Base-by-base conservation (phyloP, 2,888 invertebrate genomes). In the Cremastinae sp. region DNA sequence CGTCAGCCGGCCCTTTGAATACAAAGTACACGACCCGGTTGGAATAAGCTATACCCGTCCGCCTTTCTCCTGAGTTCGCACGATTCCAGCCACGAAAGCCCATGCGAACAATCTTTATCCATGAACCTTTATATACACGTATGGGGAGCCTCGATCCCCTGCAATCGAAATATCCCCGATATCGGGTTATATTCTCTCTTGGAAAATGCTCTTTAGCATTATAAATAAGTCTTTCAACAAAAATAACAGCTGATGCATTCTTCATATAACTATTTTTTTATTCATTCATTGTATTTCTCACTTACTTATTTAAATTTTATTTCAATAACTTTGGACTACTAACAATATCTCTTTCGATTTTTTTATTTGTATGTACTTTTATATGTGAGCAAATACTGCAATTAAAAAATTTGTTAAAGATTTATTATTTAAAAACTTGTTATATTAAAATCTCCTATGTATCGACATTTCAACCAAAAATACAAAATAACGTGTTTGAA, bases 1-100 rank as follows among this genome's bases (percentile, higher is more conserved):
- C 86, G 87, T 85, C 85, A 85, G 86, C 83, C 83, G 81, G 84
- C 85, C 84, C 84, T 87, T 88, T 88, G 88, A 88, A 89, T 89
- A 88, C 84, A 88, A 89, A 89, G 86, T 86, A 84, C 83, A 78
- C 75, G 74, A 62, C 61, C 36, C 65, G 34, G 12, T 5, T 65
- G 36, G 45, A 56, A 64, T 43, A 34, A 20, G 36, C 28, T 28
- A 28, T 28, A 28, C 28, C 28, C 2, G 28, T 2, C 28, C 22
- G 53, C 20, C 10, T 47, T 59, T 62, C 41, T 53, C 59, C 59
- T 58, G 20, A 54, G 34, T 56, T 64, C 22, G 36, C 59, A 54
- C 54, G 64, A 68, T 58, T 54, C 22, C 36, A 38, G n/a, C 51
- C 28, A 66, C 51, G 45, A 47, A 12, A 51, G 9, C 20, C 28